Conservation (phyloP, 2,797 vertebrate genomes). For the Scyliorhinus canicula region DNA sequence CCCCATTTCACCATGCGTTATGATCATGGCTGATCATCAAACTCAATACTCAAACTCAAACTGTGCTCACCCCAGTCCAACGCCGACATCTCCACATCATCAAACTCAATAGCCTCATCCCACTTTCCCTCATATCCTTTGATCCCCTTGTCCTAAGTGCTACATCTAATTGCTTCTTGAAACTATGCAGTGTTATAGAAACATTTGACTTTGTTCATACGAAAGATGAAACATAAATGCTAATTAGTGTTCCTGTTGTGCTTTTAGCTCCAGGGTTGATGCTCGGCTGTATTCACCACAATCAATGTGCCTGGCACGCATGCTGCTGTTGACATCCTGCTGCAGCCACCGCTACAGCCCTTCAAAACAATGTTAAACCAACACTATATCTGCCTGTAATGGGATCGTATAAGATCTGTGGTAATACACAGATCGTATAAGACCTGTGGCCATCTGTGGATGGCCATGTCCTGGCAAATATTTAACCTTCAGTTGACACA, state of each 20-base stretch:
- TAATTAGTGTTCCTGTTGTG: neutral
- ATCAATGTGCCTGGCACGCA: neutral
- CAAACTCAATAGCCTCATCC: too few relatives aligned
- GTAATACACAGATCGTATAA: too few relatives aligned
- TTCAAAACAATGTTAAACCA: neutral
- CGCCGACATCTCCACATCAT: too few relatives aligned
- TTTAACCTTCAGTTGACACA: neutral
- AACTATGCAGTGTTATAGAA: too few relatives aligned
- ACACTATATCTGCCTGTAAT: neutral
- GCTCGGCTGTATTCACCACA: neutral
- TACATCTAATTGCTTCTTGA: too few relatives aligned
- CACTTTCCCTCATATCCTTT: too few relatives aligned
- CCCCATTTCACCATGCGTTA: too few relatives aligned
- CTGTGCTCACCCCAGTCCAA: too few relatives aligned
- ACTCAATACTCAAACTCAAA: too few relatives aligned
- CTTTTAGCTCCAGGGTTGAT: neutral
- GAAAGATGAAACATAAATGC: neutral
- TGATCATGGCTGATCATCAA: too few relatives aligned
- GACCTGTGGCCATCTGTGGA: too few relatives aligned
- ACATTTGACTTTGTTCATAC: neutral
- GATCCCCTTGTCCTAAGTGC: too few relatives aligned
- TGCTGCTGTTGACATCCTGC: neutral
- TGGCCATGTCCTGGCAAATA: neutral
- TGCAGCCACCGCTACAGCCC: neutral
- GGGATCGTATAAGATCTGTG: neutral